Base-by-base conservation (phyloP, 2,888 invertebrate species). In the Euplagia quadripunctaria region DNA sequence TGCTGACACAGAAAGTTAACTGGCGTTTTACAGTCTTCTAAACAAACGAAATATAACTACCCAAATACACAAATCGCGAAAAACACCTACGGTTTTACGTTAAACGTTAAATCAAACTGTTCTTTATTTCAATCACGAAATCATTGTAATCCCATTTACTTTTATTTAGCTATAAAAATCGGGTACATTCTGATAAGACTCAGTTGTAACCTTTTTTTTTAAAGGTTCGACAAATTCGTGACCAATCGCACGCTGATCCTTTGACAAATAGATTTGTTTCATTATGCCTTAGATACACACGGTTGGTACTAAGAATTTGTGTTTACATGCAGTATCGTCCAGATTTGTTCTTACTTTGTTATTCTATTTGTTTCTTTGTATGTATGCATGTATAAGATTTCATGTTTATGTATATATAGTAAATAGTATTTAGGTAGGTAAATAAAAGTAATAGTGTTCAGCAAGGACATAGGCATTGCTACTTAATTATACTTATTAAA, bases 151-250 rank as follows among this genome's bases (percentile, higher is more conserved):
- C 49, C 17, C 43, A 2, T 69, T 49, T 49, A 49, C 17, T 63
- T 43, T 69, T 63, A 69, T 69, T 61, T 69, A 8, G 49, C 58
- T 17, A 12, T 69, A 69, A 63, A 61, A 55, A 55, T 43, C 43
- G 41, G 42, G 42, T 42, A 43, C 51, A 46, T 58, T 61, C 43
- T 64, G 17, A 4, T 61, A 61, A 68, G 61, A 16, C 61, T 58
- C 0, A 68, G 20, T 16, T 68, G 41, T 55, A 68, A 68, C 58
- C 42, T 68, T 68, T 68, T 20, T n/a, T 68, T 11, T 66, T 20
- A 66, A 66, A 66, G 65, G 14, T 66, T 20, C 65, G 20, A 66
- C 65, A 68, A 55, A 68, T 68, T 55, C 68, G 17, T 61, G 61
- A 61, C 61, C 61, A 61, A 61, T 61, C 61, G 61, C 61, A 61